phyloP scores from a whole-genome alignment of 1,140 invertebrate genomes.

The Aphelenchoides fujianensis region DNA sequence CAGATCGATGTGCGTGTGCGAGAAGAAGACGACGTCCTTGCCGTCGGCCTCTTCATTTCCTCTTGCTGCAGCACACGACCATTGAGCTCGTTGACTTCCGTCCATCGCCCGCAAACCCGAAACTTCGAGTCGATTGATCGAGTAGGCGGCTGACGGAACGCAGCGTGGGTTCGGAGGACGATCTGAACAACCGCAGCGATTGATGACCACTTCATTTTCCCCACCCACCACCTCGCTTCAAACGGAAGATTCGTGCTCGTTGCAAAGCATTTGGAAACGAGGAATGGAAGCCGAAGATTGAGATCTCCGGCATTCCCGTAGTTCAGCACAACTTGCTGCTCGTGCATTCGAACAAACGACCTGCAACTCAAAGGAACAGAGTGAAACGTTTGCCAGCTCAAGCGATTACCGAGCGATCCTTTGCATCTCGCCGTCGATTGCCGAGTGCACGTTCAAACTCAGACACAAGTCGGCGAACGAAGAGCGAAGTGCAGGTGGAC shows the following conservation, averaged over 20 bases:
- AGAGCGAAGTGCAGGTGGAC: no score
- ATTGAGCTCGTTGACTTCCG: background rate
- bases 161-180: no score
- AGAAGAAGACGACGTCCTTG: background rate
- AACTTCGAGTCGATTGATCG: background rate
- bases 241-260: background rate
- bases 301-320: conserved; percentile 7
- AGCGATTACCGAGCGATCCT: no score
- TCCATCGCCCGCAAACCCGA: background rate
- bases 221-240: background rate
- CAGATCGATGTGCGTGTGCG: conserved; percentile 8
- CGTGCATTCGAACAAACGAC: no score
- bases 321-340: background rate
- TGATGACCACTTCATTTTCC: background rate
- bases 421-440: no score
- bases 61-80: background rate
- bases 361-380: no score
- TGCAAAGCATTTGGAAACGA: background rate
- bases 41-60: background rate
- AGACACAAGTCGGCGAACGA: no score
- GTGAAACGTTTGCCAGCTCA: no score
- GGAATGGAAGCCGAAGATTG: background rate
- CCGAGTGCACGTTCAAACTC: no score
- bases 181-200: no score
- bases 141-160: no score